These are phyloP conservation scores for Netelia melanura DNA, from an alignment of 2,888 invertebrate species.

Conservation along the genomic window DNA sequence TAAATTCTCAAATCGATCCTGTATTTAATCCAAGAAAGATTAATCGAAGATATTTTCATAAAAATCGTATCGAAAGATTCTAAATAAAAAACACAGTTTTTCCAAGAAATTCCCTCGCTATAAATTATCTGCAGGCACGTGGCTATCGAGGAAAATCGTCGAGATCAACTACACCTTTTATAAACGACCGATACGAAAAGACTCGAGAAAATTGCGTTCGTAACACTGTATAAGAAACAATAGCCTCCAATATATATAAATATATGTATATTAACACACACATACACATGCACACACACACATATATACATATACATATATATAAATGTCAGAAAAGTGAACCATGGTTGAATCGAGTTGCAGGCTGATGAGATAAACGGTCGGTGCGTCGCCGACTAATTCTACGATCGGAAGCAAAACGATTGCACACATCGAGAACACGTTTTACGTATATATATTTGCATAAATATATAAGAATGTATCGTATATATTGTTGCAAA, in stretches of 20 bases:
- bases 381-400: slow-evolving; percentile 51
- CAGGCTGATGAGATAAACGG: slow-evolving; percentile 62
- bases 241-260: not conserved
- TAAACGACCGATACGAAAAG: not conserved
- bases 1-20: too few species aligned
- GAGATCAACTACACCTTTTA: not conserved
- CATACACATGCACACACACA: not conserved
- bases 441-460: not conserved
- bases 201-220: not conserved
- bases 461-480: slow-evolving; percentile 5
- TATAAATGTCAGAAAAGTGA: not conserved
- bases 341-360: slow-evolving; percentile 12
- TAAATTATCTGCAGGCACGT: not conserved
- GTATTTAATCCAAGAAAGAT: not conserved
- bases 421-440: slow-evolving; percentile 30
- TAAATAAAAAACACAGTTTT: too few species aligned
- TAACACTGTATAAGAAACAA: not conserved
- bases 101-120: not conserved
- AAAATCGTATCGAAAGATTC: not conserved
- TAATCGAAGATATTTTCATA: not conserved
- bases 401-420: slow-evolving; percentile 54
- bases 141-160: not conserved
- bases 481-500: slow-evolving; percentile 26
- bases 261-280: not conserved
- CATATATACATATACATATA: not conserved